Base-by-base conservation (phyloP, 2,113 vertebrate genomes). In the Xiphorhynchus elegans region DNA sequence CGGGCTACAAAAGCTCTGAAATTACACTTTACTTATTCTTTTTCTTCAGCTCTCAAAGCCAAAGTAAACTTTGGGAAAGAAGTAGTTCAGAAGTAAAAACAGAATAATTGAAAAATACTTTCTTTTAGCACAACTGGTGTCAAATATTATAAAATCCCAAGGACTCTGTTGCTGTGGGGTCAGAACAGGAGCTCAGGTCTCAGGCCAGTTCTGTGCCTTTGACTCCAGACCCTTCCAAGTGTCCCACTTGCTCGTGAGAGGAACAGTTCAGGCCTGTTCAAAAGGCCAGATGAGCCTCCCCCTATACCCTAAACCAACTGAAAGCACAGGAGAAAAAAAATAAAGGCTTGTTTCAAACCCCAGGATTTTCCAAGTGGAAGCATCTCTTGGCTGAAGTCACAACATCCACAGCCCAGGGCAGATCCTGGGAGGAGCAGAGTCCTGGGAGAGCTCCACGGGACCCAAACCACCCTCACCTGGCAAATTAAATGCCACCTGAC, bases 71-170 rank as follows among this genome's bases (percentile, higher is more conserved):
- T n/a, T 18, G 40, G 70, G 56, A 73, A 88, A 90, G 72, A 83
- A 87, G 87, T 83, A 82, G 49, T 64, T 95, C 62, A 78, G 84
- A 58, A 90, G 89, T 69, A 93, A 73, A 96, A 97, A 63, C 53
- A 95, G 59, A 85, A 79, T 83, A 84, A 96, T 53, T 89, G 85
- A 85, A 93, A 96, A 95, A 86, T 67, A 95, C 76, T 84, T 93
- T 80, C 31, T 83, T 70, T 75, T 50, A 92, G 47, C 58, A 85
- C 77, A 90, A 87, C 2, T 0, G 17, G 73, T 89, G 87, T 82
- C 60, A 77, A 74, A 31, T 59, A 44, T 63, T 88, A 14, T 18
- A 25, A 74, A 76, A 93, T 56, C 75, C 89, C 16, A 1, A 80
- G 47, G 68, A 46, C 25, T 25, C 15, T 19, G 1, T 13, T 60